phyloP scores from a whole-genome alignment of 1,140 invertebrate species.

The Drosophila sucinea region DNA sequence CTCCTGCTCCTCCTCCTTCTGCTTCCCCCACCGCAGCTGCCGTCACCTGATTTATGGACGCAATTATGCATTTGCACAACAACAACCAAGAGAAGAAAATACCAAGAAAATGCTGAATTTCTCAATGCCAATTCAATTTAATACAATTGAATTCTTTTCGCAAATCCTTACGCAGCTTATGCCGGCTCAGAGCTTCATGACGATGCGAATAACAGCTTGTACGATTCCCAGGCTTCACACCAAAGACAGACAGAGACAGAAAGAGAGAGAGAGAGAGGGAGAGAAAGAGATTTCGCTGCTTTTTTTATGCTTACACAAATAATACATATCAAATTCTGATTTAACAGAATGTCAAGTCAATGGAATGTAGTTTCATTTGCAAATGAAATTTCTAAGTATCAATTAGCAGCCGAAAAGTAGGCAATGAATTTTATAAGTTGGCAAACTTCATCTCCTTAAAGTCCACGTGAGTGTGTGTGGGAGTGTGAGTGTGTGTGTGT shows the following conservation, averaged over 20 bases:
- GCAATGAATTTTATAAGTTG: not conserved
- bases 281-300: not conserved
- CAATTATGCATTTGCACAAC: constrained; percentile 41
- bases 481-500: not conserved
- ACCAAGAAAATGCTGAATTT: not conserved
- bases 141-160: constrained; percentile 8
- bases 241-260: not conserved
- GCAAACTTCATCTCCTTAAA: not conserved
- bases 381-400: not conserved
- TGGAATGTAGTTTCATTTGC: not conserved
- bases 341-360: not conserved
- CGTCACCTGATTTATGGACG: constrained; percentile 31
- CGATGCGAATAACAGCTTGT: constrained; percentile 3
- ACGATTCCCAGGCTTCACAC: not conserved
- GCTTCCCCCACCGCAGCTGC: not conserved
- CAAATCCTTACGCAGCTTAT: not conserved
- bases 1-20: not conserved
- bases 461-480: not conserved
- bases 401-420: not conserved
- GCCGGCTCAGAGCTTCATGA: not conserved
- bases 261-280: too few species aligned
- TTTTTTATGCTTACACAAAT: not conserved
- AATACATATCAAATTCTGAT: not conserved
- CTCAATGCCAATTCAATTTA: constrained; percentile 21
- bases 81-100: not conserved